Evolutionary conservation across 37 sponge, comb jelly and placozoan genomes (phyloP).

Genomic region (Chondrilla cf. caribensis): DNA sequence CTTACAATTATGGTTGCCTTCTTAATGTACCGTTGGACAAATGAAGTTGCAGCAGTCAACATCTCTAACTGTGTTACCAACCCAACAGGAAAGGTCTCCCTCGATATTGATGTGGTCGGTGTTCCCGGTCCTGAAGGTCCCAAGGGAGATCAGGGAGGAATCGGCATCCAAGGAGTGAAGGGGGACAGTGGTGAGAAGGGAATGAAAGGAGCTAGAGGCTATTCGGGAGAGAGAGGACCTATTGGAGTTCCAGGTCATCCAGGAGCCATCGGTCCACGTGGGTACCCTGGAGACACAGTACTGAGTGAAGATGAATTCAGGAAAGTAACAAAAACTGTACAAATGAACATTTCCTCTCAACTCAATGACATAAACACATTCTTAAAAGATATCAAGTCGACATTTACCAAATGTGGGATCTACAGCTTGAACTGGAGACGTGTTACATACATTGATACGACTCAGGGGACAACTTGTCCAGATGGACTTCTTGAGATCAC

Average conservation of each 20-base stretch:
- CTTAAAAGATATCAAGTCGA: background rate
- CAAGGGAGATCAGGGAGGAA: background rate
- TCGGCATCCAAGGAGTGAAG: background rate
- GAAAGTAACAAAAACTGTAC: no score
- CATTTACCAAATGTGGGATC: background rate
- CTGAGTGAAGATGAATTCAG: background rate
- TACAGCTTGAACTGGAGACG: conserved; percentile 25
- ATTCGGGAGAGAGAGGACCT: background rate
- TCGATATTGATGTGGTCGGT: no score
- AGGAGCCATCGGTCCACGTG: background rate
- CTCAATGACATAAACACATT: no score
- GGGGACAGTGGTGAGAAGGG: background rate
- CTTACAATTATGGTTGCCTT: no score
- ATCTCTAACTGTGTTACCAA: no score
- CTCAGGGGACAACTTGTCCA: conserved; percentile 11
- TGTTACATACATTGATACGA: conserved; percentile 35
- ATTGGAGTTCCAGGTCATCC: background rate
- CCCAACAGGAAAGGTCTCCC: no score
- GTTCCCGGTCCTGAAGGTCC: no score
- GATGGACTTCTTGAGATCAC: background rate
- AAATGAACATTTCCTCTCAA: no score
- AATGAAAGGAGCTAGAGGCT: no score
- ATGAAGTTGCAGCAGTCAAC: no score
- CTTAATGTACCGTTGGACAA: no score
- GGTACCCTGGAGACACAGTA: background rate